Evolutionary conservation across 2,888 invertebrate species (phyloP).

Genomic region (Stenichneumon culpator): DNA sequence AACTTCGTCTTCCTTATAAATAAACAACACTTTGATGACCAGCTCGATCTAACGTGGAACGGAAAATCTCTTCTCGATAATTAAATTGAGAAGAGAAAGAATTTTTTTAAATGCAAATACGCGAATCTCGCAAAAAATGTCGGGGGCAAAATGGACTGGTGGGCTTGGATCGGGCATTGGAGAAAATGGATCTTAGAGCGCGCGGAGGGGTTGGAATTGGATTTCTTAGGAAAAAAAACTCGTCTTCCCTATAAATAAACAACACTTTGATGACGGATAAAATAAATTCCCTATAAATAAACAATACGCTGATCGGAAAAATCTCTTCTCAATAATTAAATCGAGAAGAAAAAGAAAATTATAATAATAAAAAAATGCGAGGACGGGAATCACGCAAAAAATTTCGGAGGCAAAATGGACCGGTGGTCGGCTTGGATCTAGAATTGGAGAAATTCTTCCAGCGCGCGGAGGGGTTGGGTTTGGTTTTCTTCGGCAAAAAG

Average conservation of each 20-base stretch:
- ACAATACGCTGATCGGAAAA: slow-evolving; percentile 28
- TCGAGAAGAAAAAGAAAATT: slow-evolving; percentile 20
- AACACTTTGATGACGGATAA: slow-evolving; percentile 22
- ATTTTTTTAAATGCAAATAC: slow-evolving; percentile 28
- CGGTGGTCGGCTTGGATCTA: slow-evolving; percentile 33
- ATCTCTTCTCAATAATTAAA: slow-evolving; percentile 13
- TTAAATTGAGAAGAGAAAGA: slow-evolving; percentile 26
- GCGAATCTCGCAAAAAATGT: slow-evolving; percentile 47
- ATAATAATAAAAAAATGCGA: slow-evolving; percentile 31
- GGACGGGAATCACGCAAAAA: slow-evolving; percentile 39
- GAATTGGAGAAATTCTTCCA: slow-evolving; percentile 7
- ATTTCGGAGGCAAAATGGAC: slow-evolving; percentile 30
- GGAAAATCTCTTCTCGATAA: slow-evolving; percentile 1
- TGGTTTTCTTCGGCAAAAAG: too few relatives aligned
- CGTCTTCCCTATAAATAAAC: slow-evolving; percentile 35
- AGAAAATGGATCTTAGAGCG: slow-evolving; percentile 7
- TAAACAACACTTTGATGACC: background rate
- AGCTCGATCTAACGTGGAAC: slow-evolving; percentile 47
- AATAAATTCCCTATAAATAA: too few relatives aligned
- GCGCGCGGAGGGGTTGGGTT: background rate
- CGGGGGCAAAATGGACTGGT: slow-evolving; percentile 24
- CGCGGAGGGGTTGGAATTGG: background rate
- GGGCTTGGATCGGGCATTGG: slow-evolving; percentile 31
- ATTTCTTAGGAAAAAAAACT: background rate
- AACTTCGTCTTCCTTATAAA: slow-evolving; percentile 38